Evolutionary conservation across 2,113 vertebrate genomes (phyloP).

Genomic region (Corythoichthys intestinalis): DNA sequence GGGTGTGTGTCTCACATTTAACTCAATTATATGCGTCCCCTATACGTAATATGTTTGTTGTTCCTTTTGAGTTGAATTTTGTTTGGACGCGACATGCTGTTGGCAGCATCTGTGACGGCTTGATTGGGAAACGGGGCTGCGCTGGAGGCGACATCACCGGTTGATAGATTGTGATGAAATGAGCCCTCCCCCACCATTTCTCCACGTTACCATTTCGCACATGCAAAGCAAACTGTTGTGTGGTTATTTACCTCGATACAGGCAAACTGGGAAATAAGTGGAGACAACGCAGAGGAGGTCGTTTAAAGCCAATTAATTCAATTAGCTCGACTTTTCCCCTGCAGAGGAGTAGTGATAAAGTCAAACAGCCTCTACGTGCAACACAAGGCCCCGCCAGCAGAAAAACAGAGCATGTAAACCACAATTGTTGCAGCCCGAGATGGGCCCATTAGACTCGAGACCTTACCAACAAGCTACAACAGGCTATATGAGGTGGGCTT

Average conservation of each 20-base stretch:
- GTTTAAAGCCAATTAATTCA: conserved; percentile 53
- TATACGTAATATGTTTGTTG: conserved; percentile 26
- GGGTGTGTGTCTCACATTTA: conserved; percentile 23
- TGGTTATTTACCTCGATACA: conserved; percentile 39
- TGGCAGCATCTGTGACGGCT: conserved; percentile 34
- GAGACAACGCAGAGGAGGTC: conserved; percentile 40
- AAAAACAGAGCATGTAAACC: conserved; percentile 12
- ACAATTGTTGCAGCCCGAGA: conserved; percentile 18
- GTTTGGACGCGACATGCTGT: conserved; percentile 55
- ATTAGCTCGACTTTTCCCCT: conserved; percentile 49
- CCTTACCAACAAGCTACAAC: not conserved
- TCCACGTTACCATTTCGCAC: not conserved
- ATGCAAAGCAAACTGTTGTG: not conserved
- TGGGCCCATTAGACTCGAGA: conserved; percentile 2
- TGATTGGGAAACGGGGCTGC: conserved; percentile 32
- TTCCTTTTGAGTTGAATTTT: conserved; percentile 59
- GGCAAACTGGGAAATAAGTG: conserved; percentile 36
- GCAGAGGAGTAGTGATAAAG: conserved; percentile 51
- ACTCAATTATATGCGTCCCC: conserved; percentile 50
- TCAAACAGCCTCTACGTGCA: conserved; percentile 38
- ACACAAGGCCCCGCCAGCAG: conserved; percentile 48
- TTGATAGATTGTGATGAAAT: conserved; percentile 56
- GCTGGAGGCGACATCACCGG: conserved; percentile 34
- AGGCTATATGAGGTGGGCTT: not conserved
- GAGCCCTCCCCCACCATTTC: not conserved